These are phyloP conservation scores for Paraplagusia blochii DNA, from an alignment of 2,113 vertebrate species.

Conservation along the genomic window DNA sequence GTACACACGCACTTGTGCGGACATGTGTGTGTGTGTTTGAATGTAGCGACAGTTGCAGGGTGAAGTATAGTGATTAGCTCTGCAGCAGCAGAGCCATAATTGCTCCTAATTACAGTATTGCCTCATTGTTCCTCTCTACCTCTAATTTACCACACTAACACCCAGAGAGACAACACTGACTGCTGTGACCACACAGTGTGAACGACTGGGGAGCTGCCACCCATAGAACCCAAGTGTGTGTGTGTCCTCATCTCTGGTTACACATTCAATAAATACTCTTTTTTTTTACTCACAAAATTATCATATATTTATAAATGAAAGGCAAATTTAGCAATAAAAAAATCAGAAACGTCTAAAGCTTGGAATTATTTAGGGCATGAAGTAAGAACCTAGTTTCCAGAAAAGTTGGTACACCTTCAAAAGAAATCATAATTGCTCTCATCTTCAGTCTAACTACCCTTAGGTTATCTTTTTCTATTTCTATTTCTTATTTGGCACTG, in stretches of 20 bases:
- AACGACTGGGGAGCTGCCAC: constrained; percentile 18
- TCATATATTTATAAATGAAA: constrained; percentile 20
- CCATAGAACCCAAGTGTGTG: constrained; percentile 1
- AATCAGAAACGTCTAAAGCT: constrained; percentile 31
- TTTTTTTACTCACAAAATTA: constrained; percentile 27
- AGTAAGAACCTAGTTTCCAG: constrained; percentile 1
- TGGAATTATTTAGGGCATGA: constrained; percentile 22
- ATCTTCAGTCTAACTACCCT: too few relatives aligned
- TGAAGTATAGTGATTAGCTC: constrained; percentile 64
- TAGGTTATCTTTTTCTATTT: too few relatives aligned
- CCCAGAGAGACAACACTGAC: constrained; percentile 50
- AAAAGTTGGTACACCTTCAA: too few relatives aligned
- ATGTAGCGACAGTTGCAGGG: constrained; percentile 39
- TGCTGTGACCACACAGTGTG: constrained; percentile 41
- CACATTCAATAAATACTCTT: constrained; percentile 22
- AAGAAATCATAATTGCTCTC: too few relatives aligned
- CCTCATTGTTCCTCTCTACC: constrained; percentile 58
- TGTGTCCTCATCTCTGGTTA: constrained; percentile 11
- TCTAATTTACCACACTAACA: constrained; percentile 63
- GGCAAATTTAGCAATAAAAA: too few relatives aligned
- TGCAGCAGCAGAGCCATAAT: constrained; percentile 59
- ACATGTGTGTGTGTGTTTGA: constrained; percentile 28
- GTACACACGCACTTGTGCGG: constrained; percentile 16
- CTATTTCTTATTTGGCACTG: too few relatives aligned
- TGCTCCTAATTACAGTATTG: constrained; percentile 61